Evolutionary conservation across 1,140 invertebrate species (phyloP).

Genomic region (Metaphire vulgaris): DNA sequence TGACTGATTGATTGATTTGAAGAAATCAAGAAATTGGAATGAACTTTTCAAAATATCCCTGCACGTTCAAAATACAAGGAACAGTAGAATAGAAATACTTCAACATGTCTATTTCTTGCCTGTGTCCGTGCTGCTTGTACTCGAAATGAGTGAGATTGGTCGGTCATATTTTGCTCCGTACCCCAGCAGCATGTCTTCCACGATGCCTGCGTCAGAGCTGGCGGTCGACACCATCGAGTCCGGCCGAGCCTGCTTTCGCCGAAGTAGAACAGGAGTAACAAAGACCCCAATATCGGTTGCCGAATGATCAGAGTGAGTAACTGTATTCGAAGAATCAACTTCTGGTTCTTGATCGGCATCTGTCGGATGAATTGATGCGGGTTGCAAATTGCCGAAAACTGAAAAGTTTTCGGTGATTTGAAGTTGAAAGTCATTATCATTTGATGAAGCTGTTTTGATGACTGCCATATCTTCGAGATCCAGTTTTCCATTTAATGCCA

Average conservation of each 20-base stretch:
- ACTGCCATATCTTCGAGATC: background rate
- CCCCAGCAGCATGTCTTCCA: background rate
- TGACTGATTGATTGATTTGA: no score
- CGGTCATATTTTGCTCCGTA: background rate
- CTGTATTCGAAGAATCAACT: background rate
- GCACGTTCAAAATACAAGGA: no score
- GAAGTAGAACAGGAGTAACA: background rate
- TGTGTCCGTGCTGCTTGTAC: background rate
- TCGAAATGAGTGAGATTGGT: background rate
- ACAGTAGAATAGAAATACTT: no score
- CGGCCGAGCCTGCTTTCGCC: background rate
- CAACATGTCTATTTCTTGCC: background rate
- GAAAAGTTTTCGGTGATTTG: no score
- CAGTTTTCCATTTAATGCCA: background rate
- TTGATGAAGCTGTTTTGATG: no score
- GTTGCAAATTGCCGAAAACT: background rate
- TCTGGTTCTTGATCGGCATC: background rate
- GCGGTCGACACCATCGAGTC: background rate
- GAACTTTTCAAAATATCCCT: no score
- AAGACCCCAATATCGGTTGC: background rate
- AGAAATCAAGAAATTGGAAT: no score
- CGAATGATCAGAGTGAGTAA: background rate
- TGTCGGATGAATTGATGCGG: background rate
- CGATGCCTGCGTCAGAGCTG: background rate
- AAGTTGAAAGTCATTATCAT: background rate